Conservation (phyloP, 2,888 invertebrate genomes). For the Physocephala rufipes region DNA sequence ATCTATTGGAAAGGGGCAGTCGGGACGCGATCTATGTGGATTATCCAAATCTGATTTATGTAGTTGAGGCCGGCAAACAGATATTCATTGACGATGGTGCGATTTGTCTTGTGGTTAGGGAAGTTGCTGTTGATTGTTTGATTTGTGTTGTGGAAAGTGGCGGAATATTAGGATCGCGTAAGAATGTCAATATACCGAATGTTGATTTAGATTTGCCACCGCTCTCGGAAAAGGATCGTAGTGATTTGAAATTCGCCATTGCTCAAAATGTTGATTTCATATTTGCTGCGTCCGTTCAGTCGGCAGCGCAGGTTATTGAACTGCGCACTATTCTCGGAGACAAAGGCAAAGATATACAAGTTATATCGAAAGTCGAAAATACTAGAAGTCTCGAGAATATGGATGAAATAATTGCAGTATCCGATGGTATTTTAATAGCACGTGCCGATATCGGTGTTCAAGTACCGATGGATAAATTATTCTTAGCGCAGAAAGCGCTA, state of each 20-base stretch:
- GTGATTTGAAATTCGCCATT: constrained; percentile 86
- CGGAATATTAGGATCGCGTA: constrained; percentile 88
- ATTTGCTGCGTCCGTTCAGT: constrained; percentile 94
- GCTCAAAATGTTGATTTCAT: constrained; percentile 85
- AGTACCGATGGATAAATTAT: constrained; percentile 94
- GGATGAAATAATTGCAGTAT: constrained; percentile 87
- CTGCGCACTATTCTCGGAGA: constrained; percentile 85
- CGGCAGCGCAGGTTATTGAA: constrained; percentile 82
- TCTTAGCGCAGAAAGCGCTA: constrained; percentile 96
- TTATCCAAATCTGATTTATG: constrained; percentile 92
- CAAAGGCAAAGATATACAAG: constrained; percentile 86
- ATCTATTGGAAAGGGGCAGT: constrained; percentile 79
- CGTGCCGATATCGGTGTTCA: constrained; percentile 96
- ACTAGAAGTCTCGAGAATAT: constrained; percentile 92
- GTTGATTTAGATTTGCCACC: constrained; percentile 93
- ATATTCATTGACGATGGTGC: constrained; percentile 95
- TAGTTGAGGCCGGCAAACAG: constrained; percentile 81
- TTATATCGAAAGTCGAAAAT: constrained; percentile 98
- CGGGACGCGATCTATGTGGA: constrained; percentile 82
- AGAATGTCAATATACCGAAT: constrained; percentile 95
- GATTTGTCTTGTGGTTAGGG: constrained; percentile 85
- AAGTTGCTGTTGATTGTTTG: constrained; percentile 71
- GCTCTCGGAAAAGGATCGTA: constrained; percentile 93
- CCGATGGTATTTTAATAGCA: constrained; percentile 97
- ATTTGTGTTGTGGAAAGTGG: constrained; percentile 91